These are phyloP conservation scores for Nomada fabriciana DNA, from an alignment of 2,888 invertebrate species.

Conservation along the genomic window DNA sequence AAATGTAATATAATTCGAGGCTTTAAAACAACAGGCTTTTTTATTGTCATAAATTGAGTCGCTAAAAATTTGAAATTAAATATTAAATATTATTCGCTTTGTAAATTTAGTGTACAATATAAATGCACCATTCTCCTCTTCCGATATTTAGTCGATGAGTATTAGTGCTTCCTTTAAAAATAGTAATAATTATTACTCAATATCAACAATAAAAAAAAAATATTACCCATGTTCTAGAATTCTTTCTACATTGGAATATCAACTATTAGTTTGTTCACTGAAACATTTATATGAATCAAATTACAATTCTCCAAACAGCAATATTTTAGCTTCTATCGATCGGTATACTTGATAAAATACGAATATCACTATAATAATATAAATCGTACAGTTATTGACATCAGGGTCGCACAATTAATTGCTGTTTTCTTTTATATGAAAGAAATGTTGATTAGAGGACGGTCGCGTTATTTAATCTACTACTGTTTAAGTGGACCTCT, in stretches of 20 bases:
- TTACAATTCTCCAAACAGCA: constrained; percentile 10
- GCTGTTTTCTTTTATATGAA: constrained; percentile 16
- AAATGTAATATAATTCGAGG: constrained; percentile 16
- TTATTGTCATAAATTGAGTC: neutral
- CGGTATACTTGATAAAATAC: constrained; percentile 5
- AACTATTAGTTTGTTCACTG: constrained; percentile 8
- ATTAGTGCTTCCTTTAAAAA: constrained; percentile 21
- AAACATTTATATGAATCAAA: constrained; percentile 31
- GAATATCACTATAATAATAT: constrained; percentile 35
- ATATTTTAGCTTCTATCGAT: constrained; percentile 2
- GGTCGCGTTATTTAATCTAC: constrained; percentile 37
- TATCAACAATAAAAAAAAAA: constrained; percentile 16
- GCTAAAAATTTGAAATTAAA: constrained; percentile 13
- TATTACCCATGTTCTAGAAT: constrained; percentile 11
- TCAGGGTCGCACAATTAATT: constrained; percentile 4
- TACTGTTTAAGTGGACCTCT: constrained; percentile 19
- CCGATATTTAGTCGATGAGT: constrained; percentile 22
- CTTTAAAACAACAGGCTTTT: neutral
- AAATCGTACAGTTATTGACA: constrained; percentile 41
- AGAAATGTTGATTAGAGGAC: constrained; percentile 47
- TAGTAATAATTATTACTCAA: constrained; percentile 11
- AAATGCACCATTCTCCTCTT: neutral
- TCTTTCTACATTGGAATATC: constrained; percentile 21
- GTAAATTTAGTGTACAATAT: neutral
- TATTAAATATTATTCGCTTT: constrained; percentile 21